Conservation (phyloP, 2,113 vertebrate genomes). For the Suricata suricatta region DNA sequence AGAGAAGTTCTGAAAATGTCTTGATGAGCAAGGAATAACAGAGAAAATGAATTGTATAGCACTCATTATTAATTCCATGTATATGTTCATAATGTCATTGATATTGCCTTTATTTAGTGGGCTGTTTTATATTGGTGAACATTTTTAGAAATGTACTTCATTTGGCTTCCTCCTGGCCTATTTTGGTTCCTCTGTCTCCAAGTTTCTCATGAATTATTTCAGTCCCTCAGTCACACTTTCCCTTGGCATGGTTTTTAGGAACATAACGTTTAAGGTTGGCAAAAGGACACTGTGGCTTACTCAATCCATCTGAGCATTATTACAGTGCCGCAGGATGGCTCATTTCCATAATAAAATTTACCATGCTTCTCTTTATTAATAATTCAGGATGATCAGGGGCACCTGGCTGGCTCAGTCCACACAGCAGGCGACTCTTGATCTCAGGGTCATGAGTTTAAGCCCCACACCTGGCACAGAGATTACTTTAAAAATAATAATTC, state of each 20-base stretch:
- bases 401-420: background rate
- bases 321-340: background rate
- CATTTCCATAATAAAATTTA: background rate
- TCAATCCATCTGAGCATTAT: background rate
- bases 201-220: background rate
- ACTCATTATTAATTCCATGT: background rate
- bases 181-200: background rate
- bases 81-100: background rate
- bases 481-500: background rate
- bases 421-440: background rate
- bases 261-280: background rate
- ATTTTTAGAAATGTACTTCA: background rate
- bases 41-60: background rate
- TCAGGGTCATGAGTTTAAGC: background rate
- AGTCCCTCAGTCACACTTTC: background rate
- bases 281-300: background rate
- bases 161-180: background rate
- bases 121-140: background rate
- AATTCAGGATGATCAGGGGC: background rate
- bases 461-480: background rate
- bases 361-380: background rate
- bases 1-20: background rate
- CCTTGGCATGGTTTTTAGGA: background rate
- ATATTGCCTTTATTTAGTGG: background rate
- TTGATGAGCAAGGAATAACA: background rate